Base-by-base conservation (phyloP, 2,797 vertebrate genomes). In the Stomatorhinus walkeri region DNA sequence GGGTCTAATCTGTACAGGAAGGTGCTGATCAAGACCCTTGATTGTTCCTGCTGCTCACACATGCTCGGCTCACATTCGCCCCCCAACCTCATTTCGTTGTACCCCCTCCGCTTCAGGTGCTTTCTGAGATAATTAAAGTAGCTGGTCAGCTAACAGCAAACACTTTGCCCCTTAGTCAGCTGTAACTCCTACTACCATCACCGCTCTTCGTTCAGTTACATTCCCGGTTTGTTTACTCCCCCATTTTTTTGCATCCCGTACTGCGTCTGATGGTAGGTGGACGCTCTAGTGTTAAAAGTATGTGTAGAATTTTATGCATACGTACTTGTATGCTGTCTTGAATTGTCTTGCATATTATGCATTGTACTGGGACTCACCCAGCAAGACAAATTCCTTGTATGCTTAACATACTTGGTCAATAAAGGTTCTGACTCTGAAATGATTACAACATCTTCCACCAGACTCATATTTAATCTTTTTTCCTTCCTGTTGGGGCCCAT, bases 1-100 rank as follows among this genome's bases (percentile, higher is more conserved):
- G 94, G 94, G 92, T 93, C 91, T 96, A 96, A 96, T 96, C 96
- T 96, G 93, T 92, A 91, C 87, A 91, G 91, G 90, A 95, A 95
- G 94, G 92, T 93, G 93, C 92, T 93, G 93, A 92, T 89, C 90
- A 92, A 92, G 90, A 79, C 52, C 88, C 19, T 9, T 7, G n/a
- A 89, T 88, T 81, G 87, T 79, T 64, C 84, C n/a, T 14, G 19
- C 48, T n/a, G 28, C 49, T 28, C 24, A 14, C 22, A 52, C 22
- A 3, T 8, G 4, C 22, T 14, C 9, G 9, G 61, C 22, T 64
- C 83, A 52, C 4, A 6, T 32, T 49, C 83, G 24, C 48, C 32
- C 1, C n/a, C 64, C 28, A 72, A 14, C 68, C 14, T 40, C 8
- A 0, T 40, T 32, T 40, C 32, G 1, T 32, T 36, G 24, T 36